Base-by-base conservation (phyloP, 2,888 invertebrate species). In the Suillia variegata region DNA sequence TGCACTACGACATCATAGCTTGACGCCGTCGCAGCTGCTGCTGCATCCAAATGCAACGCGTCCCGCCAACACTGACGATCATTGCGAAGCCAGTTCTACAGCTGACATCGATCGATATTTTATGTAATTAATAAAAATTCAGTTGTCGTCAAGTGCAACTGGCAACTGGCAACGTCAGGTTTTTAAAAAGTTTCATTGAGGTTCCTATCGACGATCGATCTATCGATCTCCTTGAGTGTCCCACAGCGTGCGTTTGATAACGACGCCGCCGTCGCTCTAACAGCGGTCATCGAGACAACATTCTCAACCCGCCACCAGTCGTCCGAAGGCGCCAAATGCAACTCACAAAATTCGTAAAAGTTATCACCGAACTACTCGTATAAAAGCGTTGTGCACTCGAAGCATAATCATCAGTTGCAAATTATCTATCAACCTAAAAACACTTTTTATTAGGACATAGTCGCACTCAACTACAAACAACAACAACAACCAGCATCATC, bases 361-460 rank as follows among this genome's bases (percentile, higher is more conserved):
- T 20, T 12, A 18, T 3, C 17, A 54, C 42, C 70, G n/a, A n/a
- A n/a, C n/a, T n/a, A n/a, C n/a, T n/a, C n/a, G n/a, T 78, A 78
- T 76, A 76, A 74, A 77, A 77, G 74, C 74, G 12, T 13, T 54
- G 42, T 22, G 63, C 61, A n/a, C 48, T 42, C 24, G 54, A 56
- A 48, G 50, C 53, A 65, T 59, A 67, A 66, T 54, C 75, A 77
- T 68, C 77, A 77, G 78, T 77, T 68, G 69, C 71, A 65, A 70
- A 65, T 67, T 63, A 67, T 64, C 67, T 66, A 68, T 67, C 61
- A 62, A 69, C 61, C 70, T 52, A 59, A 54, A 53, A 60, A 53
- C 21, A 20, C 13, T 10, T 31, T 42, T 42, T 21, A 49, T 47
- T 47, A 52, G 17, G 3, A 20, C 21, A 18, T 38, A 38, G 31